A percentile compares a stretch with the other conserved stretches of the same genome.
Conservation (phyloP, 2,113 vertebrate genomes). For the Actinemys pallida region DNA sequence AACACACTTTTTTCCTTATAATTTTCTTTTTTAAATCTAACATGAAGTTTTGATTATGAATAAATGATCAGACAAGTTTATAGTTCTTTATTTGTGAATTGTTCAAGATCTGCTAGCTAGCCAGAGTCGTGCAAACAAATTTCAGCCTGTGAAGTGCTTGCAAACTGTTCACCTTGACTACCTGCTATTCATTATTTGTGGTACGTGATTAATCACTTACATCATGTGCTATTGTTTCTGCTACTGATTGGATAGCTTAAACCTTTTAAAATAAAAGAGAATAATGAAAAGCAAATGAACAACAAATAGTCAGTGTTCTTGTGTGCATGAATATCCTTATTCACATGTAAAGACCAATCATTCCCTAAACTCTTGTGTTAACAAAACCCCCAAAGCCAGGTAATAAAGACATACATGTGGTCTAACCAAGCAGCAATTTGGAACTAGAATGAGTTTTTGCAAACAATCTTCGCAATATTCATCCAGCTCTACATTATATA, state of each 20-base stretch:
- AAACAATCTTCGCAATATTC: not conserved
- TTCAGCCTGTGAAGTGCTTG: not conserved
- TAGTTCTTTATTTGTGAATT: not conserved
- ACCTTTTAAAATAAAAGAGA: not conserved
- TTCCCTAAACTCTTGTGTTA: not conserved
- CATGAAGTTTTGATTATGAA: not conserved
- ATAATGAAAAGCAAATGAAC: not conserved
- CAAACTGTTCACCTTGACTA: not conserved
- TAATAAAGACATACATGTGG: not conserved
- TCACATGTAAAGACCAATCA: not conserved
- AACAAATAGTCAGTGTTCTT: not conserved
- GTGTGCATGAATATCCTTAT: not conserved
- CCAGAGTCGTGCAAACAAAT: not conserved
- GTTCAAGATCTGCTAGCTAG: not conserved
- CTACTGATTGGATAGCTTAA: not conserved
- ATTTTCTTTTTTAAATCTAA: not conserved
- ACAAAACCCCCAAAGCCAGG: not conserved
- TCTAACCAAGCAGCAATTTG: not conserved
- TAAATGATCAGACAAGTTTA: not conserved
- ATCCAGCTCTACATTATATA: not conserved
- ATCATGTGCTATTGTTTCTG: not conserved
- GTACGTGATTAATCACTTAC: not conserved
- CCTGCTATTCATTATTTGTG: not conserved
- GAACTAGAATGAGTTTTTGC: not conserved
- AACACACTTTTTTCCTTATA: not conserved